phyloP scores from a whole-genome alignment of 2,797 vertebrate genomes.

The Onychomys arenicola region DNA sequence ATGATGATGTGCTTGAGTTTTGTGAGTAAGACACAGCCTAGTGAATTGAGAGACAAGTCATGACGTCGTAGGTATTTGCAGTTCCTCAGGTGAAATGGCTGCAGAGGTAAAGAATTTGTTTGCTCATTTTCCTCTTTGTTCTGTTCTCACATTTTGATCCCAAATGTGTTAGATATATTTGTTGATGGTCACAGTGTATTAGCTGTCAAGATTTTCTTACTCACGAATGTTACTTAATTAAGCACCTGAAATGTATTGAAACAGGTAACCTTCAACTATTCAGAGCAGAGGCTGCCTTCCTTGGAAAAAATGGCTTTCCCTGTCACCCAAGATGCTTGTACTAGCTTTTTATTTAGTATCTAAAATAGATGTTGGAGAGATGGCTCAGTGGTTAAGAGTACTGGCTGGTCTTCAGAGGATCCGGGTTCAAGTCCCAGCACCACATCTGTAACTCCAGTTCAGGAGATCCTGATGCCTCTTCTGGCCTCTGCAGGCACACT shows the following conservation, averaged over 20 bases:
- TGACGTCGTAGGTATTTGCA: not conserved
- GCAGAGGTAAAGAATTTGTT: not conserved
- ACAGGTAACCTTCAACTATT: not conserved
- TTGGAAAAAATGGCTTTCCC: not conserved
- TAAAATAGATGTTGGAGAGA: not conserved
- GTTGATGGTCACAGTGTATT: not conserved
- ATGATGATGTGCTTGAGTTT: not conserved
- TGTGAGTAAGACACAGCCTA: not conserved
- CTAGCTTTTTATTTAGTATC: constrained; percentile 28
- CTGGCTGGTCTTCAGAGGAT: not conserved
- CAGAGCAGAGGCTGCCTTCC: not conserved
- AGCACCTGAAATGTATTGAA: not conserved
- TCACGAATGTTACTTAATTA: not conserved
- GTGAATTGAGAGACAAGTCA: not conserved
- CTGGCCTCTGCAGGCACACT: not conserved
- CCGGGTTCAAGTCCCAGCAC: not conserved
- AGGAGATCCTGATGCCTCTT: not conserved
- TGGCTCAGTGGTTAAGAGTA: not conserved
- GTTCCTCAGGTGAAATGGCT: not conserved
- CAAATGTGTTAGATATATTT: not conserved
- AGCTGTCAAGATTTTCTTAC: not conserved
- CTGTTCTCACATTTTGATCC: not conserved
- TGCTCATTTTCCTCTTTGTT: not conserved
- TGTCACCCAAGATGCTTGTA: not conserved
- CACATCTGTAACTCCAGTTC: not conserved